Evolutionary conservation across 2,888 invertebrate species (phyloP), one percentile per base, ranked within the genome.

Genomic region (Brenthis hecate): DNA sequence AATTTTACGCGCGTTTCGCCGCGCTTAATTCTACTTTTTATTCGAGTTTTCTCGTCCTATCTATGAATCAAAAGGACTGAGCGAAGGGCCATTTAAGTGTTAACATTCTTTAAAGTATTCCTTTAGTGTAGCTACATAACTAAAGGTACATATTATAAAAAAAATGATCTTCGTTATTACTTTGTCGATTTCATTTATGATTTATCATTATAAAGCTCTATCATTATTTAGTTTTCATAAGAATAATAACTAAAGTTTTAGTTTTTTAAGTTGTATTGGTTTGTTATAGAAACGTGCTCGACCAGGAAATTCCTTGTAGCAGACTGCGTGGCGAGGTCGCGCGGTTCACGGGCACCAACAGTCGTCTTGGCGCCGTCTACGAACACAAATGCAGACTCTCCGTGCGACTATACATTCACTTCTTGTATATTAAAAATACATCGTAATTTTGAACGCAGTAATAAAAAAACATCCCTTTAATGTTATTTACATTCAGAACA

Each of bases 1-100:
- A 92, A 92, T 92, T 92, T 92, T 92, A 92, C 92, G 92, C 92
- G 92, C 89, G 91, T 92, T 91, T 91, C 89, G 89, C 87, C 88
- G 90, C 89, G 91, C 84, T 92, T 91, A 90, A 91, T 91, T 92
- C 85, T 91, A 88, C 89, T 91, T 92, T 92, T 92, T 92, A 89
- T 92, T 89, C 86, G 86, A 85, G 84, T 87, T 91, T 89, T 87
- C 85, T 87, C 85, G 86, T 85, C 89, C 89, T 92, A 92, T 92
- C 92, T 92, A 92, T 89, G 91, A 90, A 92, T 92, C 92, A 89
- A 90, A 87, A 85, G 79, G 84, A 81, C 86, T 84, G 86, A 81
- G 84, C 83, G 82, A 82, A 82, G 81, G 81, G 77, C 85, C 84
- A 81, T 89, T 90, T 88, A 86, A 90, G 89, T 91, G 91, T 89